A percentile compares a stretch with the other conserved stretches of the same genome.
These are phyloP conservation scores for Anguilla megastoma DNA, from an alignment of 2,797 vertebrate genomes.

Conservation along the genomic window DNA sequence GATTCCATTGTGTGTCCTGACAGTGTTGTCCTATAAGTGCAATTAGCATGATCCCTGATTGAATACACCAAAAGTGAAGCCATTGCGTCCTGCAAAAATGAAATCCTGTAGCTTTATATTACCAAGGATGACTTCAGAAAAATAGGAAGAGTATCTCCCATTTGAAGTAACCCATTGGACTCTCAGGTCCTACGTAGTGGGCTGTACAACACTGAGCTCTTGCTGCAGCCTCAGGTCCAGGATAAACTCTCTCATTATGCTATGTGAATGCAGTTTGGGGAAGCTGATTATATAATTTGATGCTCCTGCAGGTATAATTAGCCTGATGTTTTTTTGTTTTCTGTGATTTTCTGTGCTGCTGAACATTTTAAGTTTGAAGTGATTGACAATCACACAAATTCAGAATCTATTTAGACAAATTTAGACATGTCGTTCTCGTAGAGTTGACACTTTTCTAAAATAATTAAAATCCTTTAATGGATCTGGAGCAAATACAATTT, in stretches of 20 bases:
- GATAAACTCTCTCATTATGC: constrained; percentile 12
- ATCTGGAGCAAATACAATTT: background rate
- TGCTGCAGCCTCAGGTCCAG: constrained; percentile 14
- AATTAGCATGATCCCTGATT: background rate
- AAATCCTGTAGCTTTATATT: background rate
- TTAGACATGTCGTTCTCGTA: too few relatives aligned
- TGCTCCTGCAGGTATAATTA: constrained; percentile 24
- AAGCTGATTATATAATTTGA: constrained; percentile 27
- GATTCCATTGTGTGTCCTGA: background rate
- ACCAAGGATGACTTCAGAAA: background rate
- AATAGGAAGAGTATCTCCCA: background rate
- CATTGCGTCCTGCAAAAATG: background rate
- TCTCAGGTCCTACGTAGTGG: background rate
- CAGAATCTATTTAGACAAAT: background rate
- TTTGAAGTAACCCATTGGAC: too few relatives aligned
- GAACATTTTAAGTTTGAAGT: background rate
- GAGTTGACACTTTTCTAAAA: background rate
- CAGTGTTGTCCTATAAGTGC: background rate
- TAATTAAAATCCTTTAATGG: background rate
- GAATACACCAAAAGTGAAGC: background rate
- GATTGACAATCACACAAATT: background rate
- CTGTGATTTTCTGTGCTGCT: background rate
- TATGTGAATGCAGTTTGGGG: constrained; percentile 25
- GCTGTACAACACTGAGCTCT: background rate
- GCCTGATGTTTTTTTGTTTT: background rate